Evolutionary conservation across 2,888 invertebrate genomes (phyloP).

Genomic region (Unio delphinus): DNA sequence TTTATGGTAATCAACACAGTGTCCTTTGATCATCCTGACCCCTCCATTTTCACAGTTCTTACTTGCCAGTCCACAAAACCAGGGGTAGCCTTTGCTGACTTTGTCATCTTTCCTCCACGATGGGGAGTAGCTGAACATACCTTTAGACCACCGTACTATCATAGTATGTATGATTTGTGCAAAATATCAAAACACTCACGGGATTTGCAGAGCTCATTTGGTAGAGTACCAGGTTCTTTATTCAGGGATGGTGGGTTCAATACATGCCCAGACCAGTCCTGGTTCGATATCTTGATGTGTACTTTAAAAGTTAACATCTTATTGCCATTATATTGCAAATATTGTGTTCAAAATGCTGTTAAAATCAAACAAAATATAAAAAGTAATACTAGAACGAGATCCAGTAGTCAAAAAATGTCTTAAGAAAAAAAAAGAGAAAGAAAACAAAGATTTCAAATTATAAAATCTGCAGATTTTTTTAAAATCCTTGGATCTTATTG

Average conservation of each 20-base stretch:
- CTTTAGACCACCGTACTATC: slow-evolving; percentile 98
- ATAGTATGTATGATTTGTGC: slow-evolving; percentile 78
- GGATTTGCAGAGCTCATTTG: background rate
- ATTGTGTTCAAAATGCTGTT: no score
- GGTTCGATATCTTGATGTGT: background rate
- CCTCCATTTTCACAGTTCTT: slow-evolving; percentile 97
- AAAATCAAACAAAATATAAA: no score
- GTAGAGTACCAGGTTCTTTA: background rate
- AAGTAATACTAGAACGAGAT: no score
- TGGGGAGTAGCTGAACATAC: slow-evolving; percentile 98
- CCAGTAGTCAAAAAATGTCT: no score
- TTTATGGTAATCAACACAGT: slow-evolving; percentile 98
- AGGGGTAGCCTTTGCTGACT: slow-evolving; percentile 97
- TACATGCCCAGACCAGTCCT: background rate
- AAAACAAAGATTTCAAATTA: no score
- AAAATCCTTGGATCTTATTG: no score
- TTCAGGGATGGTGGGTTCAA: background rate
- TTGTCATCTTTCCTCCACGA: slow-evolving; percentile 97
- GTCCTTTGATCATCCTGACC: slow-evolving; percentile 98
- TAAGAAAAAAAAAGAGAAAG: no score
- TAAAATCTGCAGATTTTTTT: no score
- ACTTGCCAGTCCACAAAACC: slow-evolving; percentile 91
- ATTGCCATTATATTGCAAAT: no score
- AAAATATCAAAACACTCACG: background rate
- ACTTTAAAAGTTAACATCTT: no score